phyloP scores from a whole-genome alignment of 2,797 vertebrate genomes.

The Sebastes ruberrimus region DNA sequence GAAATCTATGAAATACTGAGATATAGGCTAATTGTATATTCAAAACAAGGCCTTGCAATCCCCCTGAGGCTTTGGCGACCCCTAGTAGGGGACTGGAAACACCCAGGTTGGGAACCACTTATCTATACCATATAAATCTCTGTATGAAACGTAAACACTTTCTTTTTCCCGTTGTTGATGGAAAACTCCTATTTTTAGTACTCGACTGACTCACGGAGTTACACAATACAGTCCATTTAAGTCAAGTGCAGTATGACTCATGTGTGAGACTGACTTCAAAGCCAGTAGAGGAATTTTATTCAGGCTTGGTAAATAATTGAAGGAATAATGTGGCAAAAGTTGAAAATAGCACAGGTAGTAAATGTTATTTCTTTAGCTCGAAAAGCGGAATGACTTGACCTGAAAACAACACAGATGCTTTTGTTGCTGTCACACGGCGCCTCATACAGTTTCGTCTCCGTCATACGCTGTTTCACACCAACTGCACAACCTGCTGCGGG shows the following conservation, averaged over 20 bases:
- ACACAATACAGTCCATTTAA: background rate
- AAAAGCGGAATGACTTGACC: background rate
- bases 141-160: background rate
- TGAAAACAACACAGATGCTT: slow-evolving; percentile 2
- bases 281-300: background rate
- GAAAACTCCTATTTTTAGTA: background rate
- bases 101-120: too few relatives aligned
- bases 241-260: background rate
- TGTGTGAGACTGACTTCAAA: background rate
- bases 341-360: background rate
- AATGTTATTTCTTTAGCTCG: background rate
- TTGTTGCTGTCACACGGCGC: background rate
- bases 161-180: background rate
- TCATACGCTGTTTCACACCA: slow-evolving; percentile 48
- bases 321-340: background rate
- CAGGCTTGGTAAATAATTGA: background rate
- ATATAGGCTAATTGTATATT: too few relatives aligned
- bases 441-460: background rate
- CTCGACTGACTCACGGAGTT: background rate
- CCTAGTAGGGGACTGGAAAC: too few relatives aligned
- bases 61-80: too few relatives aligned
- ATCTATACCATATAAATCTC: background rate
- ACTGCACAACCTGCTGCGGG: slow-evolving; percentile 39
- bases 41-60: too few relatives aligned
- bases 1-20: too few relatives aligned